Evolutionary conservation across 2,113 vertebrate genomes (phyloP), one percentile per base, ranked within the genome.

Genomic region (Solea solea): DNA sequence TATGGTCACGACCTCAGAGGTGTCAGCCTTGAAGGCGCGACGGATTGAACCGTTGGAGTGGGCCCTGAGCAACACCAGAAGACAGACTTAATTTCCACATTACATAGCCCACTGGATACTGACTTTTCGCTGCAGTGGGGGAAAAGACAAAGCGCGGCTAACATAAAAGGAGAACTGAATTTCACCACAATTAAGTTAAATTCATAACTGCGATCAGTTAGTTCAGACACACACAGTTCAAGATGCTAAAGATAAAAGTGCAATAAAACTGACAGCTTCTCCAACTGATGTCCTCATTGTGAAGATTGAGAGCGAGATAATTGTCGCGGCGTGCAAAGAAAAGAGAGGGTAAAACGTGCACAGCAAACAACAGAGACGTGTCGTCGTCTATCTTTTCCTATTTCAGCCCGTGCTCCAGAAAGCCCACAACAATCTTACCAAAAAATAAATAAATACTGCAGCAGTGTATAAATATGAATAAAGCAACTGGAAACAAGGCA

Each of bases 11-110:
- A 89, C 89, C 74, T 99, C 98, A 49, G 93, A 94, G 73, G 95
- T 94, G 88, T 98, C 96, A 8, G 93, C 95, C 93, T 99, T 99
- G 64, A 95, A 92, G 72, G 95, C 96, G 69, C 98, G 95, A 81
- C 96, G 95, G 90, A 99, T 95, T 50, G 98, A 99, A 58, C 98
- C 98, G 4, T 99, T 99, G 59, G 97, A 97, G 78, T 98, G 96
- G 68, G 98, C 97, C 93, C 98, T 99, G 93, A 56, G 57, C 7
- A 11, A 54, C 55, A 63, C 5, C 1, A 42, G 14, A 40, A 46
- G 25, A 54, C 12, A 4, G 34, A 34, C 34, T 34, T 34, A 3
- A 48, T 13, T 48, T 48, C 1, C 14, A 13, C 12, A 48, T 9
- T 13, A 48, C 45, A 48, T 10, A 45, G 44, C 8, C 3, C 44